phyloP scores from a whole-genome alignment of 2,888 invertebrate genomes.

The Philhelius pedissequus region DNA sequence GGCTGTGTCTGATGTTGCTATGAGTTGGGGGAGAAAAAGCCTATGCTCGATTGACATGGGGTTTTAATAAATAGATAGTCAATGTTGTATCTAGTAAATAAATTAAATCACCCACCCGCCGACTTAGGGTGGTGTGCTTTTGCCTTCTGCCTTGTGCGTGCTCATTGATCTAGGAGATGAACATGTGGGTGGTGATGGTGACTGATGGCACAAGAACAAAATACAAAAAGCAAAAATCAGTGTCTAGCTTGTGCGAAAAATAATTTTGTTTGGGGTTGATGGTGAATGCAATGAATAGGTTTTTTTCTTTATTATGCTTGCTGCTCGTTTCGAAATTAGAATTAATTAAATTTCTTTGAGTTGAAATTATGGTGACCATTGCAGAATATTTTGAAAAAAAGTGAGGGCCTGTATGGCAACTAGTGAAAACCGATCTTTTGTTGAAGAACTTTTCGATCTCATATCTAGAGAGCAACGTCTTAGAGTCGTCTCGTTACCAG shows the following conservation, averaged over 20 bases:
- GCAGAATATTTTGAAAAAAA: too few relatives aligned
- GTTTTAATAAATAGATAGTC: slow-evolving; percentile 64
- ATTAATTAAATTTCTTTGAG: slow-evolving; percentile 37
- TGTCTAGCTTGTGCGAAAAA: slow-evolving; percentile 33
- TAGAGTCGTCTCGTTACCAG: too few relatives aligned
- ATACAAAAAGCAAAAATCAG: slow-evolving; percentile 54
- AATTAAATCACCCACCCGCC: slow-evolving; percentile 53
- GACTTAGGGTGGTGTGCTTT: slow-evolving; percentile 1
- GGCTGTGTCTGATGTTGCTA: slow-evolving; percentile 37
- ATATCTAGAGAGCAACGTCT: too few relatives aligned
- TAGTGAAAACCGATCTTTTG: too few relatives aligned
- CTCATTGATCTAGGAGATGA: slow-evolving; percentile 27
- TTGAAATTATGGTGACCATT: neutral
- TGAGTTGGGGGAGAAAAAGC: slow-evolving; percentile 30
- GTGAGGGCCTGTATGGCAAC: too few relatives aligned
- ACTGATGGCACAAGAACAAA: slow-evolving; percentile 36
- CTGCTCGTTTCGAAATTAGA: slow-evolving; percentile 40
- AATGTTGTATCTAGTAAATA: slow-evolving; percentile 64
- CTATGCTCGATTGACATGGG: slow-evolving; percentile 52
- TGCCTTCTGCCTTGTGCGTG: too few relatives aligned
- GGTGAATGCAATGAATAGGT: slow-evolving; percentile 17
- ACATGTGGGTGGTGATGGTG: slow-evolving; percentile 1
- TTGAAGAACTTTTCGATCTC: too few relatives aligned
- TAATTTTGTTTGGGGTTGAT: neutral
- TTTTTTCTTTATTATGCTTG: neutral